Conservation (phyloP, 2,113 vertebrate species). For the Bubo scandiacus region DNA sequence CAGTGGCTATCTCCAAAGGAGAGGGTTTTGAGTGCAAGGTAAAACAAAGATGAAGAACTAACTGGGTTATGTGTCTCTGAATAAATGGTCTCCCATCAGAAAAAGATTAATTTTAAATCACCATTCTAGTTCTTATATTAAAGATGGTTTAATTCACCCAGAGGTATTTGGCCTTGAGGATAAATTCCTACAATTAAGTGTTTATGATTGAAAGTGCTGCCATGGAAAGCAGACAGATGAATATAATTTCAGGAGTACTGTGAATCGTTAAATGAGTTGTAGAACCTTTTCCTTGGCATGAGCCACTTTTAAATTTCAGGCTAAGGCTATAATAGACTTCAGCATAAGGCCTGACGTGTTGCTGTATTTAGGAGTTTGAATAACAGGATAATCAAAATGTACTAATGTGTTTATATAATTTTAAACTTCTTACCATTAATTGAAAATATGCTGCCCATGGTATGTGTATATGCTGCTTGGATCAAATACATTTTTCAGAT, state of each 20-base stretch:
- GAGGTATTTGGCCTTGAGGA: constrained; percentile 31
- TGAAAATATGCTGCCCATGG: neutral
- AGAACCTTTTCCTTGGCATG: constrained; percentile 14
- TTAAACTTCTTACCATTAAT: neutral
- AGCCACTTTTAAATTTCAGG: constrained; percentile 17
- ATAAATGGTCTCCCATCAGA: neutral
- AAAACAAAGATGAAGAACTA: neutral
- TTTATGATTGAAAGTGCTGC: constrained; percentile 53
- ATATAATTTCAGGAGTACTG: constrained; percentile 35
- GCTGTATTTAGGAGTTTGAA: neutral
- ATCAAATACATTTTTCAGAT: neutral
- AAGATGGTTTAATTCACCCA: constrained; percentile 10
- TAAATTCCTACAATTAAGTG: constrained; percentile 52
- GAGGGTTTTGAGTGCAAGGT: neutral
- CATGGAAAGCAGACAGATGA: constrained; percentile 31
- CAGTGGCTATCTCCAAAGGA: neutral
- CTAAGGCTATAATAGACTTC: neutral
- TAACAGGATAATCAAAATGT: neutral
- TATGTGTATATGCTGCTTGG: neutral
- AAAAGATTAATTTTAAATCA: neutral
- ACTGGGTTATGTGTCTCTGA: neutral
- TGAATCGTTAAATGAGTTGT: constrained; percentile 39
- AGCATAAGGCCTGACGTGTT: neutral
- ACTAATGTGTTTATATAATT: neutral
- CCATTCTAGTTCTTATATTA: constrained; percentile 2